Conservation (phyloP, 2,113 vertebrate genomes). For the Amblyopsis rosae region DNA sequence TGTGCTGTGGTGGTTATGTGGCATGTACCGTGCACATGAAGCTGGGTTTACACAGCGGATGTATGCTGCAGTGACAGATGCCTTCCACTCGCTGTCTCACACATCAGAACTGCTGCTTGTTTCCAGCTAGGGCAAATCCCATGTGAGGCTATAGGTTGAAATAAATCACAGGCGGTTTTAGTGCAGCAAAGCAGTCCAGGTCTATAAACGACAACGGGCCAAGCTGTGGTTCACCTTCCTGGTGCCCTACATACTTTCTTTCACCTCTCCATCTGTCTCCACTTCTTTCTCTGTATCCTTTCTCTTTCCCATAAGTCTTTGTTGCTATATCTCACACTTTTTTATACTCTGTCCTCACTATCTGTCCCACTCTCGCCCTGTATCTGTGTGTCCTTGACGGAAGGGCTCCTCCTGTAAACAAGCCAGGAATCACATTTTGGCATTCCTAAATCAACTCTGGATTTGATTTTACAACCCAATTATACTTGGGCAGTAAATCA, state of each 20-base stretch:
- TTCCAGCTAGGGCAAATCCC: conserved; percentile 19
- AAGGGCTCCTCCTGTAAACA: conserved; percentile 72
- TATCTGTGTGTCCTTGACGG: conserved; percentile 71
- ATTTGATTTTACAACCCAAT: conserved; percentile 82
- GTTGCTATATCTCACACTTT: conserved; percentile 29
- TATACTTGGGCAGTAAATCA: conserved; percentile 77
- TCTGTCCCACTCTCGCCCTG: conserved; percentile 33
- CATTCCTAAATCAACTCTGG: conserved; percentile 77
- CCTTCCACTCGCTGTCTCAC: conserved; percentile 27
- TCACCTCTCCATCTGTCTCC: conserved; percentile 3
- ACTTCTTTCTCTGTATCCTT: conserved; percentile 1
- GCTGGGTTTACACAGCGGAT: conserved; percentile 31
- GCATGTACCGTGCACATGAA: conserved; percentile 5
- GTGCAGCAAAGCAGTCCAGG: conserved; percentile 35
- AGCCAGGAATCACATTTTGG: conserved; percentile 69
- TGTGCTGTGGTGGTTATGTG: conserved; percentile 20
- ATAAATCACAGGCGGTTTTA: conserved; percentile 66
- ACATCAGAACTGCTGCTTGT: conserved; percentile 32
- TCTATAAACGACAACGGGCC: conserved; percentile 48
- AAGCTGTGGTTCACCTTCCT: conserved; percentile 47
- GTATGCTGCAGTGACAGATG: neutral
- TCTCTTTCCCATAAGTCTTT: neutral
- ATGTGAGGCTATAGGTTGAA: conserved; percentile 6
- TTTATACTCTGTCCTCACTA: conserved; percentile 42
- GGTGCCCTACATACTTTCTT: too few species aligned